A percentile compares a stretch with the other conserved stretches of the same genome.
phyloP scores from a whole-genome alignment of 2,797 vertebrate species.

The Labeo calbasu region DNA sequence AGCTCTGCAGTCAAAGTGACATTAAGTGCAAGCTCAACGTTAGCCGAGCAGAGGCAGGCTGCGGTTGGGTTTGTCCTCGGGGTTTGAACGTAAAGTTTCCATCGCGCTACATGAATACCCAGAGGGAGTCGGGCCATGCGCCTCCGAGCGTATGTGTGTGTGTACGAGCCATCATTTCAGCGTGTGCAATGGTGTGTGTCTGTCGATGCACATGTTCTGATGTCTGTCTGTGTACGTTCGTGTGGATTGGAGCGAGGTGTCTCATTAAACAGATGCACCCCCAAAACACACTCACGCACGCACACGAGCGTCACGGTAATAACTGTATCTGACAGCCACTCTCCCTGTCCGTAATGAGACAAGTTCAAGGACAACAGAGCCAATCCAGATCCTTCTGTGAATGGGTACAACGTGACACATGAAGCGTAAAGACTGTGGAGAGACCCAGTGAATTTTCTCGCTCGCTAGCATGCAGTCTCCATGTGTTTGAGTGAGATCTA shows the following conservation, averaged over 20 bases:
- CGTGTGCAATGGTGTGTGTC: slow-evolving; percentile 52
- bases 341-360: slow-evolving; percentile 60
- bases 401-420: slow-evolving; percentile 24
- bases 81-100: slow-evolving; percentile 39
- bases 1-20: slow-evolving; percentile 20
- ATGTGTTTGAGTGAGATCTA: not conserved
- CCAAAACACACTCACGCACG: slow-evolving; percentile 15
- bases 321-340: slow-evolving; percentile 57
- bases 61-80: slow-evolving; percentile 10
- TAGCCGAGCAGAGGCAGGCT: slow-evolving; percentile 3
- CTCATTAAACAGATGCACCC: slow-evolving; percentile 54
- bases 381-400: slow-evolving; percentile 42
- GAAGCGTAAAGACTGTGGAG: slow-evolving; percentile 33
- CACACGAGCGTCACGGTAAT: slow-evolving; percentile 46
- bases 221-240: slow-evolving; percentile 45
- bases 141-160: slow-evolving; percentile 13
- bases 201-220: slow-evolving; percentile 47
- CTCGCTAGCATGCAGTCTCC: not conserved
- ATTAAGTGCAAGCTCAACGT: slow-evolving; percentile 8
- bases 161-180: slow-evolving; percentile 15
- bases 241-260: slow-evolving; percentile 51
- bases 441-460: not conserved
- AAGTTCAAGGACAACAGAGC: slow-evolving; percentile 57
- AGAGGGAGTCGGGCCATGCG: slow-evolving; percentile 12
- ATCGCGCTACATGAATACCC: slow-evolving; percentile 36